Evolutionary conservation across 1,140 invertebrate genomes (phyloP).

Genomic region (Bombus consobrinus): DNA sequence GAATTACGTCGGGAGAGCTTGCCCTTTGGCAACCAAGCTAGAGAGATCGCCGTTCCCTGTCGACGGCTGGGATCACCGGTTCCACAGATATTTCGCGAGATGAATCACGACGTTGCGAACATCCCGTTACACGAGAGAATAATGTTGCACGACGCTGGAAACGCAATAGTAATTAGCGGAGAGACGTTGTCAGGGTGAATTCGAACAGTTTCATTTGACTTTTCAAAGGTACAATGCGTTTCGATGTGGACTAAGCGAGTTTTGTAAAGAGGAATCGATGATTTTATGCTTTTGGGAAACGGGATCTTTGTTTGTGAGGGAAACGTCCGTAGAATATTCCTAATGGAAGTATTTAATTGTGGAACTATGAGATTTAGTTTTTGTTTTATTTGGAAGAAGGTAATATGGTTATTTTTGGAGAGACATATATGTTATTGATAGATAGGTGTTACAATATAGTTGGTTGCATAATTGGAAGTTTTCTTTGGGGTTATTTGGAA

Average conservation of each 20-base stretch:
- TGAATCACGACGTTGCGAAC: background rate
- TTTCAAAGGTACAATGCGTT: too few relatives aligned
- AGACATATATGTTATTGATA: background rate
- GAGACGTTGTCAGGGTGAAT: background rate
- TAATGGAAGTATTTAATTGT: background rate
- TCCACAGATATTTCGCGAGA: background rate
- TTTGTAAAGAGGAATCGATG: background rate
- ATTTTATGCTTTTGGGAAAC: background rate
- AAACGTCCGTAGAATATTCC: background rate
- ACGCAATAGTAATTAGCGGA: background rate
- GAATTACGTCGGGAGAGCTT: conserved; percentile 41
- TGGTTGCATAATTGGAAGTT: background rate
- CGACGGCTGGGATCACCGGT: background rate
- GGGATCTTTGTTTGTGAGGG: background rate
- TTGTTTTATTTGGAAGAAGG: background rate
- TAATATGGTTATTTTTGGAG: background rate
- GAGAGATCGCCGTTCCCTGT: background rate
- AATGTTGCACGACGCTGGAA: background rate
- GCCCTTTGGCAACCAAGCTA: background rate
- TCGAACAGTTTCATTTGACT: background rate
- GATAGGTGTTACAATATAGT: background rate
- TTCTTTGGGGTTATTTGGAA: background rate
- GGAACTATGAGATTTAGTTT: background rate
- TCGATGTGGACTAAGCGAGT: background rate
- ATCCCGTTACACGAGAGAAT: background rate